Base-by-base conservation (phyloP, 2,888 invertebrate species). In the Carpatolechia fugitivella region DNA sequence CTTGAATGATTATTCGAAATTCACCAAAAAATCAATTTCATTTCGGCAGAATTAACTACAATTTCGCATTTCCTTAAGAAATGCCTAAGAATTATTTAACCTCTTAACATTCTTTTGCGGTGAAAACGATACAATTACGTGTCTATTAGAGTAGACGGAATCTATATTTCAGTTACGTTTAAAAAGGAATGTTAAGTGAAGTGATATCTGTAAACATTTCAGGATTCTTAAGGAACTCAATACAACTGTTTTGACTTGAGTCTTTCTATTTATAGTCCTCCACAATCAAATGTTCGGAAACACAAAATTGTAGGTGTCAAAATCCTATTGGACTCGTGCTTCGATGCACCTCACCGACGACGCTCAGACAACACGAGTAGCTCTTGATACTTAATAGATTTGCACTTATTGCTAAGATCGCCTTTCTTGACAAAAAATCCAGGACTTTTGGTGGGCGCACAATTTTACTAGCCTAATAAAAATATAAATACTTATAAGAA, bases 271-370 rank as follows among this genome's bases (percentile, higher is more conserved):
- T 76, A 69, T 62, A 65, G 68, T 61, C 50, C 49, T 59, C 57
- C 54, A 69, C 60, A 69, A 74, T 75, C 68, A 73, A 72, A 73
- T 70, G 62, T 68, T 68, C 69, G 72, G 72, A 74, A 78, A 74
- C 70, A 77, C 75, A 75, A 82, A 82, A 79, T 78, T 71, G 69
- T 74, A 70, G 66, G 71, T 78, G 77, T 77, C 77, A 76, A 76
- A 78, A 73, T 72, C 64, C 69, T 79, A 78, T 78, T 76, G 72
- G 78, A 71, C 76, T 74, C 77, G 74, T 75, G 76, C 71, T 24
- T 4, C 24, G 24, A 6, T 24, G 24, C 24, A 24, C 24, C 24
- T 16, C 49, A 30, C 61, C 58, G 33, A 18, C 24, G 6, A 24
- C 11, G 18, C 49, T 33, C 61, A 59, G 33, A 18, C 24, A 24